Evolutionary conservation across 1,140 invertebrate genomes (phyloP).

Genomic region (Calycopis cecrops): DNA sequence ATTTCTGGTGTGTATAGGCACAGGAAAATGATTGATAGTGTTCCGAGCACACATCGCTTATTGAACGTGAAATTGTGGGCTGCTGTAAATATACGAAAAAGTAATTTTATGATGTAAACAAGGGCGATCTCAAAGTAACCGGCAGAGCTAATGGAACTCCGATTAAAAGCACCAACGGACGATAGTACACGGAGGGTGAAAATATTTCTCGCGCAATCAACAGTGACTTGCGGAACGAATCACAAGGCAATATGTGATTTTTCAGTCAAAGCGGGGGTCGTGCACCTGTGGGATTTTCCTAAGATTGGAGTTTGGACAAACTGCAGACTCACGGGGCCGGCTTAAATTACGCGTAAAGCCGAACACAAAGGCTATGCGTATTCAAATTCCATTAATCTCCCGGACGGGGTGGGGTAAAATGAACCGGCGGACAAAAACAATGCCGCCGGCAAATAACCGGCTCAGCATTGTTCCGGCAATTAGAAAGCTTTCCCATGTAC

Average conservation of each 20-base stretch:
- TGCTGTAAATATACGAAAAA: constrained; percentile 31
- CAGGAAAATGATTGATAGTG: constrained; percentile 67
- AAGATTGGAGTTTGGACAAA: constrained; percentile 49
- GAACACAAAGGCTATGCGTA: constrained; percentile 73
- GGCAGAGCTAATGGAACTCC: constrained; percentile 12
- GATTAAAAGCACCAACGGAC: constrained; percentile 15
- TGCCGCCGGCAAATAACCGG: constrained; percentile 72
- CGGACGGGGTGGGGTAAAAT: constrained; percentile 64
- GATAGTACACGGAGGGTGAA: constrained; percentile 37
- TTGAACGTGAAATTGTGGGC: constrained; percentile 51
- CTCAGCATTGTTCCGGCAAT: constrained; percentile 74
- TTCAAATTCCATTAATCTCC: constrained; percentile 75
- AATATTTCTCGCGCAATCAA: constrained; percentile 41
- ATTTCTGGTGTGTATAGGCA: constrained; percentile 59
- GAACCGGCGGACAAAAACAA: constrained; percentile 74
- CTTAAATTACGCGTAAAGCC: constrained; percentile 73
- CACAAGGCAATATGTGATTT: constrained; percentile 46
- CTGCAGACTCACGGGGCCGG: constrained; percentile 63
- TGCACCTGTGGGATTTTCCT: constrained; percentile 51
- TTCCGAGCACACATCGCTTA: constrained; percentile 60
- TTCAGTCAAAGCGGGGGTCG: constrained; percentile 45
- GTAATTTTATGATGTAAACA: constrained; percentile 25
- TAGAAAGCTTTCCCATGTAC: constrained; percentile 74
- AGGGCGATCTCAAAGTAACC: constrained; percentile 24
- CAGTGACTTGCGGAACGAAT: constrained; percentile 43